Base-by-base conservation (phyloP, 2,113 vertebrate species). In the Agapornis roseicollis region DNA sequence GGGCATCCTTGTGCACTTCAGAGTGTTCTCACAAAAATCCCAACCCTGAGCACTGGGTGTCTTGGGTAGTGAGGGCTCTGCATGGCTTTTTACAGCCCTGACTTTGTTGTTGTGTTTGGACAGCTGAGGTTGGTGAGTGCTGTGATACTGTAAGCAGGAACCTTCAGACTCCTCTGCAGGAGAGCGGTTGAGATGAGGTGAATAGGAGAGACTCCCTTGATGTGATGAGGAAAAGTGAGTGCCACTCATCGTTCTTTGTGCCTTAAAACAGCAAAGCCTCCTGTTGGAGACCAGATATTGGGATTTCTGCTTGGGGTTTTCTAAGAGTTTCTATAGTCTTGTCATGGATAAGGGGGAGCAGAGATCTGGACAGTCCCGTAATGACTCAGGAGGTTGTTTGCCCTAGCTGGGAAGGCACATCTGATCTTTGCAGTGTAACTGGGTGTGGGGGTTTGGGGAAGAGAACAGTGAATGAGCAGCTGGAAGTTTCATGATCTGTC, bases 281-380 rank as follows among this genome's bases (percentile, higher is more conserved):
- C 41, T 31, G 13, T 14, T 0, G 0, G 69, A 77, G 69, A 60
- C 3, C 29, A 35, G 52, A 29, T n/a, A 6, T 28, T 33, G 70
- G 41, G 29, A 56, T 77, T 91, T 91, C 63, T 92, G 0, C 47
- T 47, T 0, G 0, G 16, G 17, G 2, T 41, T 80, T 91, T 68
- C 53, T 39, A 63, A 4, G 22, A 5, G 10, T 37, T 91, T 63
- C 17, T 61, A 0, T 23, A 23, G 61, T 13, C 65, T 39, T 0
- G 0, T 50, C 6, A 0, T 31, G 80, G 18, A 23, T 7, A 16
- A 14, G 23, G 39, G 39, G 47, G 13, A 42, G 33, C 42, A 18
- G 88, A 78, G 66, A 33, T 61, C 37, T 1, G 13, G 65, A 13
- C 63, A 35, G 37, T 28, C 39, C 65, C 3, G 22, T 8, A 13